These are phyloP conservation scores for Sebastes diaconus DNA, from an alignment of 2,797 vertebrate genomes.

Conservation along the genomic window DNA sequence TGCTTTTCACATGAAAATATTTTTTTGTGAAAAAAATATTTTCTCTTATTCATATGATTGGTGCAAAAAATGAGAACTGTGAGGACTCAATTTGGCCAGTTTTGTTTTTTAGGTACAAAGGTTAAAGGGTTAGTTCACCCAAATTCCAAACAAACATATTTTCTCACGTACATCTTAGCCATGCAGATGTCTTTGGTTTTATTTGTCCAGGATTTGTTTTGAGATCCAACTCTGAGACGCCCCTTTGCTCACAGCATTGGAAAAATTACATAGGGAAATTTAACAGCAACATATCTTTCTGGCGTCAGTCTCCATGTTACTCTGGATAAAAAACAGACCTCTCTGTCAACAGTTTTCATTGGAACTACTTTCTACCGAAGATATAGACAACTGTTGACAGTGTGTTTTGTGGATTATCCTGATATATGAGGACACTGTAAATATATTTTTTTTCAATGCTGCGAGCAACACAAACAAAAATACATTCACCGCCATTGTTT, in stretches of 20 bases:
- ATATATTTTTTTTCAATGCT: neutral
- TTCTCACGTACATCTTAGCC: neutral
- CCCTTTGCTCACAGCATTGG: neutral
- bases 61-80: neutral
- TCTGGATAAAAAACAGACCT: conserved; percentile 7
- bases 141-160: neutral
- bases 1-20: neutral
- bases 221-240: neutral
- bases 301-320: neutral
- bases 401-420: neutral
- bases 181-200: neutral
- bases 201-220: neutral
- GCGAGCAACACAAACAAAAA: neutral
- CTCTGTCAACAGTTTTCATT: neutral
- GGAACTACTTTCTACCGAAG: neutral
- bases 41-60: neutral
- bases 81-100: neutral
- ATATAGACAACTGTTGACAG: conserved; percentile 1
- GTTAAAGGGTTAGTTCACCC: neutral
- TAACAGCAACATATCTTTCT: neutral
- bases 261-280: neutral
- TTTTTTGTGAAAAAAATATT: neutral
- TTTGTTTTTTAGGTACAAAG: neutral
- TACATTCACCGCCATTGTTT: neutral
- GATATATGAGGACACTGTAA: neutral